Percentiles rank a stretch among this genome's conserved stretches.
phyloP scores from a whole-genome alignment of 2,797 vertebrate genomes.

The Tenualosa ilisha region DNA sequence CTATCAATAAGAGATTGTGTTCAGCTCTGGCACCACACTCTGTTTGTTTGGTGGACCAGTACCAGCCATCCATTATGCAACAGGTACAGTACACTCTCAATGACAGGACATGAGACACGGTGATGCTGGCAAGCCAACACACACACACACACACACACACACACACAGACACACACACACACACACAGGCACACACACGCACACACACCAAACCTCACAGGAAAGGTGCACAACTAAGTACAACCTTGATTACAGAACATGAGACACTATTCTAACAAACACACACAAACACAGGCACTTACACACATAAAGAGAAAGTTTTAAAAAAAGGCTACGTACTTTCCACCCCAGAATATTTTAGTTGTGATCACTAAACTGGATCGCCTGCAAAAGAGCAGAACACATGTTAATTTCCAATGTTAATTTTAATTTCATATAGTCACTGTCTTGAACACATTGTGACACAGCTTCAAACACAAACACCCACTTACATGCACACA shows the following conservation, averaged over 20 bases:
- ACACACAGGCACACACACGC: not conserved
- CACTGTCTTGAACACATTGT: not conserved
- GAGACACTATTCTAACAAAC: no score
- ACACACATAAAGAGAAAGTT: not conserved
- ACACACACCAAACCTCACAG: not conserved
- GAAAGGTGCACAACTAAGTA: no score
- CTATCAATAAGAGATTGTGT: not conserved
- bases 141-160: not conserved
- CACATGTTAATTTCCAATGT: not conserved
- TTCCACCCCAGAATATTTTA: conserved; percentile 99
- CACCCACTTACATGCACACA: not conserved
- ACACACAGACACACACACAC: not conserved
- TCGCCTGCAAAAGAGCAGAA: conserved; percentile 74
- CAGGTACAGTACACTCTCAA: conserved; percentile 10
- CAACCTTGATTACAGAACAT: no score
- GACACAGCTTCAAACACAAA: not conserved
- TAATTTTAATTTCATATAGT: not conserved
- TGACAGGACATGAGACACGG: not conserved
- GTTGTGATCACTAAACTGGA: conserved; percentile 99
- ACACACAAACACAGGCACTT: not conserved
- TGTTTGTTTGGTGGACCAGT: not conserved
- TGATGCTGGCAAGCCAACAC: not conserved
- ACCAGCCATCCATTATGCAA: not conserved
- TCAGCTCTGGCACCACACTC: not conserved
- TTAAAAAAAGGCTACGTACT: conserved; percentile 78